A percentile compares a stretch with the other conserved stretches of the same genome.
These are phyloP conservation scores for Egretta garzetta DNA, from an alignment of 2,113 vertebrate genomes.

Conservation along the genomic window DNA sequence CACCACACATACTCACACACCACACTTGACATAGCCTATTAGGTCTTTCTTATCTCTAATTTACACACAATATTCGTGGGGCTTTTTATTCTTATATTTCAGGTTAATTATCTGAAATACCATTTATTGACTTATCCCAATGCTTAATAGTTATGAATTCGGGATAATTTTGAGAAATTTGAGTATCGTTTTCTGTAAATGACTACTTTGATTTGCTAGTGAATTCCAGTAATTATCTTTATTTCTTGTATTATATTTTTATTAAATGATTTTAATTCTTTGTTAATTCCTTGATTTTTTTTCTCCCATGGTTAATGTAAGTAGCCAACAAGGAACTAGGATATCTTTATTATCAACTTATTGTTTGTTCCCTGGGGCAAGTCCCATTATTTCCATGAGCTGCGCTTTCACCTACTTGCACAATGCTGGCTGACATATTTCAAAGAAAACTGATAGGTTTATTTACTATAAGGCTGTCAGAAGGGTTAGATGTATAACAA, in stretches of 20 bases:
- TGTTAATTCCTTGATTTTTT: neutral
- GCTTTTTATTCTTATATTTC: neutral
- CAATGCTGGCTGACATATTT: neutral
- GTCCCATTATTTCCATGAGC: neutral
- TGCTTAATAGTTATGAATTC: neutral
- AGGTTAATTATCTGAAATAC: neutral
- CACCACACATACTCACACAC: neutral
- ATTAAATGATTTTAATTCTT: neutral
- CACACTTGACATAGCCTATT: neutral
- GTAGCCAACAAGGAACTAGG: neutral
- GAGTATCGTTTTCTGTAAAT: neutral
- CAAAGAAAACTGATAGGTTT: neutral
- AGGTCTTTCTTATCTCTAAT: neutral
- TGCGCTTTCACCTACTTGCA: neutral
- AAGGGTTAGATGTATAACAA: neutral
- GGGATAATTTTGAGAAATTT: neutral
- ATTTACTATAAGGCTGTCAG: constrained; percentile 2
- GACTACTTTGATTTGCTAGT: neutral
- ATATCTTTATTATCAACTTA: neutral
- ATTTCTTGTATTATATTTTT: neutral
- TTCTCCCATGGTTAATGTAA: neutral
- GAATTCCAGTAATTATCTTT: neutral
- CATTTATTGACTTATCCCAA: neutral
- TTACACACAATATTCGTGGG: neutral
- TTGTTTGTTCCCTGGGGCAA: neutral